Evolutionary conservation across 2,888 invertebrate genomes (phyloP), one percentile per base, ranked within the genome.

Genomic region (Nipponacmea schrenckii): DNA sequence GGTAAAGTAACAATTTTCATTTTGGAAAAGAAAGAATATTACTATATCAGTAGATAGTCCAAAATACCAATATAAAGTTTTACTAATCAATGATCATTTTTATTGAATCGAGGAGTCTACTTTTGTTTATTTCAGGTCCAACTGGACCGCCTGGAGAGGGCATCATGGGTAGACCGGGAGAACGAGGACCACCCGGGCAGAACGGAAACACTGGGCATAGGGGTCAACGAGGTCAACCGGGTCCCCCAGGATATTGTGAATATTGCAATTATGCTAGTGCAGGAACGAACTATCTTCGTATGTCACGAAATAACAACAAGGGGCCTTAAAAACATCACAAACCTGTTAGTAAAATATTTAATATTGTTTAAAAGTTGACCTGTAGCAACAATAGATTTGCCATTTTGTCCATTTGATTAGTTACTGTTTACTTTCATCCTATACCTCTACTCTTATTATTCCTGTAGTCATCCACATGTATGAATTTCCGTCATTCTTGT

Each of bases 131-230:
- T 74, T n/a, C 73, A 85, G 85, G 85, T 93, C 89, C 82, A 80
- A 90, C 89, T 12, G 95, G 95, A 3, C 91, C 91, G 56, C 92
- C 92, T 71, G 92, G 93, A 46, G 92, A 93, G 71, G 92, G 93
- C 8, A 88, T 92, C 39, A 91, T 92, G 24, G 95, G 95, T n/a
- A 91, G 93, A 84, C 91, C 92, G 56, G 95, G 95, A 0, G 93
- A 93, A 75, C 90, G 94, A 50, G 86, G 85, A 17, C 68, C 82
- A 7, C 81, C 82, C 10, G 88, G 87, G 12, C 75, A 81, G 26
- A 78, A 83, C 0, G 88, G 87, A 7, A 70, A 78, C 8, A 82
- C 83, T 26, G 88, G 87, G 45, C 91, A 91, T 73, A 89, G 92
- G 1, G 93, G 93, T 76, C 88, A 91, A 75, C 91, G 91, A 8